These are phyloP conservation scores for Lepilemur ruficaudatus DNA, from an alignment of 2,797 vertebrate species.

Conservation along the genomic window DNA sequence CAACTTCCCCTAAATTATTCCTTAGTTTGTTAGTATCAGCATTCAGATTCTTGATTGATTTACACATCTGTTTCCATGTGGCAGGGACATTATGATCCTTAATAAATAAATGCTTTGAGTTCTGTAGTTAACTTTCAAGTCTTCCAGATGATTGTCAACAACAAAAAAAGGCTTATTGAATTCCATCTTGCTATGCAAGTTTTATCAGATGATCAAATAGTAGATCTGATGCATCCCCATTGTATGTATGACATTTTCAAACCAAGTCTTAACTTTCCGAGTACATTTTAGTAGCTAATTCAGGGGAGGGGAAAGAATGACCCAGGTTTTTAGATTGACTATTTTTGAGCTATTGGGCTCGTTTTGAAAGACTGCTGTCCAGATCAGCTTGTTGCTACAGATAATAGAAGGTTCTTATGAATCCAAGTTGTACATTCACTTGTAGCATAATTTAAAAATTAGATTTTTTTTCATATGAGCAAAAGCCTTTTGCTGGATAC, in stretches of 20 bases:
- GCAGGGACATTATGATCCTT: constrained; percentile 61
- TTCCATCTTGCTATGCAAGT: constrained; percentile 85
- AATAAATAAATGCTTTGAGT: constrained; percentile 64
- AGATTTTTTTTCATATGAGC: constrained; percentile 17
- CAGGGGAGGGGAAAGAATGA: constrained; percentile 66
- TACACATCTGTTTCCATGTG: constrained; percentile 60
- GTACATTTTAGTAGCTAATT: constrained; percentile 68
- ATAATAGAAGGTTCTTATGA: constrained; percentile 49
- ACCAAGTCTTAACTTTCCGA: constrained; percentile 74
- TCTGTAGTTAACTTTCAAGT: constrained; percentile 77
- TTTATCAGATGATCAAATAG: constrained; percentile 68
- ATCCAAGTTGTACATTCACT: constrained; percentile 48
- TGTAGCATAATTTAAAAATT: constrained; percentile 31
- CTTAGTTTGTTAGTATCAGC: constrained; percentile 46
- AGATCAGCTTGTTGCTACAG: constrained; percentile 68
- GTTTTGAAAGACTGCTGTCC: constrained; percentile 58
- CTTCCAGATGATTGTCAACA: constrained; percentile 81
- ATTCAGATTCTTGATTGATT: constrained; percentile 54
- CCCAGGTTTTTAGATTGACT: constrained; percentile 67
- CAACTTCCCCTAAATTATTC: constrained; percentile 41
- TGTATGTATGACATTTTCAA: constrained; percentile 70
- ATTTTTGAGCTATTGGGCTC: constrained; percentile 68
- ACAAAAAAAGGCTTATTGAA: constrained; percentile 73
- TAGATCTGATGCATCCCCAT: constrained; percentile 59
- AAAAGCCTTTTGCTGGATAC: constrained; percentile 66